These are phyloP conservation scores for Machimus rusticus DNA, from an alignment of 2,888 invertebrate genomes.

Conservation along the genomic window DNA sequence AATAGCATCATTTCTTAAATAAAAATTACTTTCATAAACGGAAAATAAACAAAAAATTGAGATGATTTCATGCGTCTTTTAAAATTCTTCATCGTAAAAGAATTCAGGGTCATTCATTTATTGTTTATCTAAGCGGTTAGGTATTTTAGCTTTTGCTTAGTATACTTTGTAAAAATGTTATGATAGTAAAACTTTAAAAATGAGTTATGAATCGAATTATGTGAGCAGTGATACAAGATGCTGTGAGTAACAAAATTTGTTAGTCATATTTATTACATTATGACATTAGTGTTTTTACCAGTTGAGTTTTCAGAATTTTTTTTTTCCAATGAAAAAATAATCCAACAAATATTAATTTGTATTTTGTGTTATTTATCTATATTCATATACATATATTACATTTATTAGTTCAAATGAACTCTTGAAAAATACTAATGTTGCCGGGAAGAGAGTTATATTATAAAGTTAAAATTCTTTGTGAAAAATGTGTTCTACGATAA, in stretches of 20 bases:
- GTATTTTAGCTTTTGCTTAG: not conserved
- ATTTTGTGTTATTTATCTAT: too few species aligned
- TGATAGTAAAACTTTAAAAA: not conserved
- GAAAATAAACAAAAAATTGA: not conserved
- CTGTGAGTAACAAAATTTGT: not conserved
- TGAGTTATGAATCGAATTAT: not conserved
- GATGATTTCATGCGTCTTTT: not conserved
- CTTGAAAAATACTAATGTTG: too few species aligned
- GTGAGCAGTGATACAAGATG: too few species aligned
- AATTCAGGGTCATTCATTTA: not conserved
- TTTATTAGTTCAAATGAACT: too few species aligned
- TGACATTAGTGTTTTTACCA: not conserved
- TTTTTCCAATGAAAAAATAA: too few species aligned
- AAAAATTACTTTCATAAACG: not conserved
- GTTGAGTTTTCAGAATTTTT: too few species aligned
- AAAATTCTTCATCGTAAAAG: not conserved
- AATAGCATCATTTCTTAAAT: not conserved
- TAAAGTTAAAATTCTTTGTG: too few species aligned
- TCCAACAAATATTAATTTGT: too few species aligned
- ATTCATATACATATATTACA: too few species aligned
- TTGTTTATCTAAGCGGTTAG: not conserved
- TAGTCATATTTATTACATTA: not conserved
- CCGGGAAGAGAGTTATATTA: too few species aligned
- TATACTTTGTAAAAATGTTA: not conserved
- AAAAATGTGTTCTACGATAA: too few species aligned